Evolutionary conservation across 2,113 vertebrate species (phyloP), one percentile per base, ranked within the genome.

Genomic region (Trinectes maculatus): DNA sequence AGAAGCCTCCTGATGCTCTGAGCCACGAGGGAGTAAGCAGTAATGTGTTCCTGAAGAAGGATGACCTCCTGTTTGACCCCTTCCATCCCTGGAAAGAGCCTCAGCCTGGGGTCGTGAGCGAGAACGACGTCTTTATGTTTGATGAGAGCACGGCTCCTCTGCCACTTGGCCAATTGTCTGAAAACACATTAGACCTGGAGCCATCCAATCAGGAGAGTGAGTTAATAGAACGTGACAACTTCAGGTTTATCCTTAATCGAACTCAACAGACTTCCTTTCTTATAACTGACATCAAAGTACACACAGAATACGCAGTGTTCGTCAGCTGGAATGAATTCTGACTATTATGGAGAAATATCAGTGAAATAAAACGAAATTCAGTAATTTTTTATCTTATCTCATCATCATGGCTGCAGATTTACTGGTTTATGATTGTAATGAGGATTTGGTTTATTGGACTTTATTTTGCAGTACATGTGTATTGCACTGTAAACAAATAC

Each of bases 121-220:
- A 86, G 72, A 93, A 92, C 9, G 90, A 92, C 29, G 90, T 92
- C 26, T 77, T 92, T 22, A 48, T 83, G 44, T 65, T 89, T 0
- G 88, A 91, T 0, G 88, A 91, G 52, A 91, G 75, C 64, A 65
- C 69, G 0, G 29, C 19, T 12, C n/a, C 47, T 26, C 47, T 69
- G 6, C 39, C 47, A 0, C 1, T 46, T 0, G 6, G 36, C 0
- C 39, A 74, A 1, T 37, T 67, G 25, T 39, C 67, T 2, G 53
- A 75, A 6, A 70, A 66, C 22, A 71, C 46, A 0, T 7, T 64
- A 0, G 43, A 72, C 19, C 19, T 66, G 21, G 75, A 80, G 24
- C 6, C 48, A 2, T n/a, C 13, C 1, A 8, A 31, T 9, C 13
- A 1, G 52, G 34, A 60, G 8, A 22, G 85, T 85, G 58, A 75